Evolutionary conservation across 2,797 vertebrate species (phyloP), one percentile per base, ranked within the genome.

Genomic region (Semotilus atromaculatus): DNA sequence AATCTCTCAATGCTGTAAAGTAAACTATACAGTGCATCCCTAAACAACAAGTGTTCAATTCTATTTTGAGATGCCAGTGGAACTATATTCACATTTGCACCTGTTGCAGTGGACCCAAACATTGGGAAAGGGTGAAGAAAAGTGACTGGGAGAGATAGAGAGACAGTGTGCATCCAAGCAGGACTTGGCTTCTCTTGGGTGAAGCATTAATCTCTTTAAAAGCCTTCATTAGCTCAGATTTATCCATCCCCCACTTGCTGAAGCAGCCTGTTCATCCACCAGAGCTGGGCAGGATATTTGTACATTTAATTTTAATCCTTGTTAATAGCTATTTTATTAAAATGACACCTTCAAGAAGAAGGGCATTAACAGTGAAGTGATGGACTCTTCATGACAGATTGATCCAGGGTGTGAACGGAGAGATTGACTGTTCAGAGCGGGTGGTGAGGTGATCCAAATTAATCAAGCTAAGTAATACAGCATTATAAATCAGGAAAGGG

Each of bases 281-380:
- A 34, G 19, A 66, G 58, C 81, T 81, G 38, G 23, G 64, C 84
- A 48, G 45, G 31, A 74, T 86, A 66, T 74, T 78, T 82, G 68
- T 84, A 81, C 74, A 48, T 89, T 88, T 86, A 53, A 88, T 89
- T 85, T 85, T 83, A 81, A 85, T 84, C 62, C 60, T 86, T 83
- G 86, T 89, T 91, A 88, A 89, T 88, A 82, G 82, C 73, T 80
- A 68, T 86, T 81, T 89, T 83, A 87, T 86, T 78, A 86, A 91
- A 90, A 90, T 88, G 85, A 86, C 86, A 86, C 86, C 87, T 87
- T 82, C 80, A 62, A 81, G 86, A 81, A 60, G 73, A 79, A 86
- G 68, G 55, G 38, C 76, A 71, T 81, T 84, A 75, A 68, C 71
- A 64, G 60, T 64, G 58, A 73, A 84, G 45, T 76, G 89, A 88